Percentiles rank a stretch among this genome's conserved stretches.
Evolutionary conservation across 2,113 vertebrate species (phyloP).

Genomic region (Oxyura jamaicensis): DNA sequence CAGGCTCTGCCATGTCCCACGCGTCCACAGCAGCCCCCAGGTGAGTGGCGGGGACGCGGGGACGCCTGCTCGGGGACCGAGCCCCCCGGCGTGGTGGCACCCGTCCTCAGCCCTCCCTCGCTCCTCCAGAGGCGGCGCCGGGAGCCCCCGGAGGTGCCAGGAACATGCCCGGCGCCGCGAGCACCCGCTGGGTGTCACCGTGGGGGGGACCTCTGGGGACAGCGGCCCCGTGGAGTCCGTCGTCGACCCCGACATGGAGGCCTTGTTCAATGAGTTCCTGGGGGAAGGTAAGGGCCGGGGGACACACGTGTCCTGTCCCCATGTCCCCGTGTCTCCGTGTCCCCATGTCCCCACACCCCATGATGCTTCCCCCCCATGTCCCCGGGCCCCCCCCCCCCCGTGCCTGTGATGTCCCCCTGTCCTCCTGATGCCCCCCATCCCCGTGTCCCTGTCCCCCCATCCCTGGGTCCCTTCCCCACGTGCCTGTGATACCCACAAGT

Average conservation of each 20-base stretch:
- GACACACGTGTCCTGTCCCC: background rate
- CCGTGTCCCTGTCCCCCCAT: too few relatives aligned
- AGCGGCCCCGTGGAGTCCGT: fast-evolving
- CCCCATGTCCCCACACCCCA: background rate
- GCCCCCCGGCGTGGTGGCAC: background rate
- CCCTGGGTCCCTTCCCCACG: too few relatives aligned
- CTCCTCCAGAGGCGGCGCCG: fast-evolving
- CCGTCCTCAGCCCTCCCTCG: background rate
- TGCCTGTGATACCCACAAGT: too few relatives aligned
- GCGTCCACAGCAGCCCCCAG: fast-evolving
- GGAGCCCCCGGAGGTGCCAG: fast-evolving
- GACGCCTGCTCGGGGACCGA: fast-evolving
- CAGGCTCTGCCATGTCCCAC: background rate
- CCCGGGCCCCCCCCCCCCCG: background rate
- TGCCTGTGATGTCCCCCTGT: background rate
- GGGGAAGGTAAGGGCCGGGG: background rate
- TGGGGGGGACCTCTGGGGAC: fast-evolving
- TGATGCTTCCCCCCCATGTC: too few relatives aligned
- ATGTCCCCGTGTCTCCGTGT: fast-evolving
- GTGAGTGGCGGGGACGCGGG: background rate
- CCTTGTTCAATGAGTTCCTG: background rate
- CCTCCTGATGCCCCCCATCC: background rate
- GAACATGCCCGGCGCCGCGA: fast-evolving
- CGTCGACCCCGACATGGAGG: slow-evolving; percentile 1
- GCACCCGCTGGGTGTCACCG: fast-evolving